phyloP scores from a whole-genome alignment of 2,797 vertebrate genomes.

The Malacoraja senta region DNA sequence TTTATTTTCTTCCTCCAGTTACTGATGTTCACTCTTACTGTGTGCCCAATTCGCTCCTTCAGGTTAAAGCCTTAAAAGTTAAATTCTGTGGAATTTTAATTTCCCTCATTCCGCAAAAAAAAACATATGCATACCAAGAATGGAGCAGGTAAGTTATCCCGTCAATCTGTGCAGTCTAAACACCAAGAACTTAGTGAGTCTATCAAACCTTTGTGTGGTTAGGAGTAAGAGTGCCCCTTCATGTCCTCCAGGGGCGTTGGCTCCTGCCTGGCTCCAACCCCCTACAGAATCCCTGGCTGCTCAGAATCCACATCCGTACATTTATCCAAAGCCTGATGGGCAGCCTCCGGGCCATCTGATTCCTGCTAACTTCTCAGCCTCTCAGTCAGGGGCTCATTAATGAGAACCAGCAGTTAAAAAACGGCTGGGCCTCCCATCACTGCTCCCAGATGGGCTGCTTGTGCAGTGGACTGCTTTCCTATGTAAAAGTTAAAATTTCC shows the following conservation, averaged over 20 bases:
- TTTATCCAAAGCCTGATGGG: neutral
- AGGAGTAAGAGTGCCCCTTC: neutral
- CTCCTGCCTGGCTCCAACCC: neutral
- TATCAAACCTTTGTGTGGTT: neutral
- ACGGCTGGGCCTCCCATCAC: neutral
- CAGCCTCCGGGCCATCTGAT: constrained; percentile 16
- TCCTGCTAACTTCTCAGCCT: neutral
- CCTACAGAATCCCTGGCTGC: neutral
- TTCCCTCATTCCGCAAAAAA: neutral
- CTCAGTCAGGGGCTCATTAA: neutral
- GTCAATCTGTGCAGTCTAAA: neutral
- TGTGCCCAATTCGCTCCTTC: neutral
- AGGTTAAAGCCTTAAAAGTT: neutral
- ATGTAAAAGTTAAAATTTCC: neutral
- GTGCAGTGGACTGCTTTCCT: neutral
- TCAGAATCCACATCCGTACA: neutral
- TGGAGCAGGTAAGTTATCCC: neutral
- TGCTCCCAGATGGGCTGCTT: neutral
- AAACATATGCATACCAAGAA: neutral
- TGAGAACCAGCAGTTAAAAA: neutral
- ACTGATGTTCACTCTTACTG: neutral
- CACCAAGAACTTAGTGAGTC: neutral
- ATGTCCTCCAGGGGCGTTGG: neutral
- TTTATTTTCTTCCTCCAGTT: neutral
- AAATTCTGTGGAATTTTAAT: neutral